Evolutionary conservation across 2,888 invertebrate genomes (phyloP).

Genomic region (Metopia argyrocephala): DNA sequence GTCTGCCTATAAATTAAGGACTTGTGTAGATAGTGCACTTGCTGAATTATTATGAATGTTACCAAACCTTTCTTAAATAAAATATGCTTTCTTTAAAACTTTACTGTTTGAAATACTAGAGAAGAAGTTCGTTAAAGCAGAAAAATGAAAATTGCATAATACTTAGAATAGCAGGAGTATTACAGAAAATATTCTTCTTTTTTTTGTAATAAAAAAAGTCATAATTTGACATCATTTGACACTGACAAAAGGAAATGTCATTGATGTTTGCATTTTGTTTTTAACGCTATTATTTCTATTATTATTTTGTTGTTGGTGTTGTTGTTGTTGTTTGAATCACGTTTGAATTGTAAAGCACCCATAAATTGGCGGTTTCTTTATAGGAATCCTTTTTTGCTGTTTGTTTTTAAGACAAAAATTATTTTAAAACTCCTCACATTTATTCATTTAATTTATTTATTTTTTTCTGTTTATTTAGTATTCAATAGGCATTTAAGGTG

Average conservation of each 20-base stretch:
- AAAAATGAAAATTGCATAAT: constrained; percentile 58
- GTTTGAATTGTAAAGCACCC: constrained; percentile 62
- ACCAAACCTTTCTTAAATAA: neutral
- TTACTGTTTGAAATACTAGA: neutral
- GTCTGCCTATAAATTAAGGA: too few relatives aligned
- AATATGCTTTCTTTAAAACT: neutral
- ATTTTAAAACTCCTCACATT: neutral
- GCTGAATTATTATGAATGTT: neutral
- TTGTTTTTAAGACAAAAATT: constrained; percentile 30
- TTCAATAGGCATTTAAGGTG: constrained; percentile 61
- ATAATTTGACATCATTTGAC: constrained; percentile 66
- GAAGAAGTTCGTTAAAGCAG: constrained; percentile 35
- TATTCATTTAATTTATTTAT: neutral
- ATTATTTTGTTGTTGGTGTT: constrained; percentile 8
- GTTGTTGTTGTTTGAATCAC: constrained; percentile 50
- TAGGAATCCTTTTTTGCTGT: constrained; percentile 48
- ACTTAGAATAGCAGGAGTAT: constrained; percentile 6
- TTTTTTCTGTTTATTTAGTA: constrained; percentile 58
- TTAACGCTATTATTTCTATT: neutral
- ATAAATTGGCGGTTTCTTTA: constrained; percentile 64
- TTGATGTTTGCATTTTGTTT: constrained; percentile 43
- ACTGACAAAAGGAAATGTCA: constrained; percentile 69
- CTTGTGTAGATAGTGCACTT: too few relatives aligned
- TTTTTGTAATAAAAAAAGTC: constrained; percentile 42
- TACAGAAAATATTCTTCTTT: constrained; percentile 45